These are phyloP conservation scores for Turritopsis rubra DNA, from an alignment of 30 jellyfish, hydroid and myxozoan species.

Conservation along the genomic window DNA sequence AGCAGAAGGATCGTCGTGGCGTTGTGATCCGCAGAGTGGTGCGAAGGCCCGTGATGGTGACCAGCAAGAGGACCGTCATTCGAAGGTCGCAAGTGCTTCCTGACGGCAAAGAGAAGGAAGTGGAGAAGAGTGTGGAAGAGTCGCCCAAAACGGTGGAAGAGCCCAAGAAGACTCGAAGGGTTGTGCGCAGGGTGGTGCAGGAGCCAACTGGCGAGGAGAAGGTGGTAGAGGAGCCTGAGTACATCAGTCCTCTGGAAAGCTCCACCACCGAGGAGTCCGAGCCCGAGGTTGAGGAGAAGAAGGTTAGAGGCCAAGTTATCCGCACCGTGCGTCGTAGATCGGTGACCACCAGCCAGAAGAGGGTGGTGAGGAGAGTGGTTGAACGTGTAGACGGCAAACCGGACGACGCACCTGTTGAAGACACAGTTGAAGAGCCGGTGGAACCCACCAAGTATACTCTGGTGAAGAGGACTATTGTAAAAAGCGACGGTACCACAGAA, in stretches of 20 bases:
- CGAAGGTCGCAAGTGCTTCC: slow-evolving; percentile 55
- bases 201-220: slow-evolving; percentile 48
- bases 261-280: slow-evolving; percentile 60
- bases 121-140: slow-evolving; percentile 35
- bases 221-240: slow-evolving; percentile 63
- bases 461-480: slow-evolving; percentile 40
- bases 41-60: slow-evolving; percentile 46
- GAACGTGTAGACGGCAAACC: slow-evolving; percentile 53
- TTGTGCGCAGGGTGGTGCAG: slow-evolving; percentile 25
- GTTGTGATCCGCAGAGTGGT: slow-evolving; percentile 38
- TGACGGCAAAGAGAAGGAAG: slow-evolving; percentile 63
- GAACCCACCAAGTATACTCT: slow-evolving; percentile 51
- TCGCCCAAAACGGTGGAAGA: slow-evolving; percentile 36
- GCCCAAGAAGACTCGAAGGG: slow-evolving; percentile 27
- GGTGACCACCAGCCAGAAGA: slow-evolving; percentile 47
- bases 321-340: slow-evolving; percentile 64
- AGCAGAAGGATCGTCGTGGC: slow-evolving; percentile 28
- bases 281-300: slow-evolving; percentile 41
- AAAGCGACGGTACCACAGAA: slow-evolving; percentile 40
- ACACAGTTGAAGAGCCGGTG: slow-evolving; percentile 44
- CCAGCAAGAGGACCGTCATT: slow-evolving; percentile 45
- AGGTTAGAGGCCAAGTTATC: slow-evolving; percentile 41
- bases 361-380: slow-evolving; percentile 57
- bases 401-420: slow-evolving; percentile 65
- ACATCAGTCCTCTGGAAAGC: slow-evolving; percentile 48